phyloP scores from a whole-genome alignment of 2,888 invertebrate species.

The Drosophila percnosoma region DNA sequence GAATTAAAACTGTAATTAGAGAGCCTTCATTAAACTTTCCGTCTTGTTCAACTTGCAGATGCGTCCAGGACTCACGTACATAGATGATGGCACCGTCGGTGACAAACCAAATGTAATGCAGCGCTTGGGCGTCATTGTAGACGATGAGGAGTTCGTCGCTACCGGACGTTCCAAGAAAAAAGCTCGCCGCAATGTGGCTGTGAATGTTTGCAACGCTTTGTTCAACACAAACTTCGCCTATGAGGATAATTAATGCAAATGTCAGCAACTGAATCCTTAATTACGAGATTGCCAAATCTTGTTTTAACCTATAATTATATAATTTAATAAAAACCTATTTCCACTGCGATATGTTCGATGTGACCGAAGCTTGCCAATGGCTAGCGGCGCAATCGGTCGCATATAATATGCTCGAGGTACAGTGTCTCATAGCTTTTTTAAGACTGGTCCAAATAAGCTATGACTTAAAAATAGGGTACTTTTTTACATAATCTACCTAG shows the following conservation, averaged over 20 bases:
- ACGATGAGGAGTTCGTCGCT: conserved; percentile 88
- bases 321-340: conserved; percentile 85
- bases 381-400: conserved; percentile 93
- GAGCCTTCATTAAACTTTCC: background rate
- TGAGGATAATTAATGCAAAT: conserved; percentile 42
- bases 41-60: conserved; percentile 85
- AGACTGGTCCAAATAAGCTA: too few relatives aligned
- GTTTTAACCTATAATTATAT: background rate
- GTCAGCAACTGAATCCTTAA: background rate
- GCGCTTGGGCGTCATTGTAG: conserved; percentile 88
- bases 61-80: conserved; percentile 88
- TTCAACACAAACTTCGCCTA: conserved; percentile 84
- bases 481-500: too few relatives aligned
- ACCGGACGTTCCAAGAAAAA: conserved; percentile 88
- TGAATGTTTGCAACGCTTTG: conserved; percentile 86
- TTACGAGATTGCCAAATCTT: background rate
- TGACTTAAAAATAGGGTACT: too few relatives aligned
- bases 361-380: conserved; percentile 97
- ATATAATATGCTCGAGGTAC: conserved; percentile 90
- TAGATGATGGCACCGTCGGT: conserved; percentile 87
- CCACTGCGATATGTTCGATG: conserved; percentile 97
- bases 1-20: background rate
- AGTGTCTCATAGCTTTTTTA: too few relatives aligned
- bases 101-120: conserved; percentile 89
- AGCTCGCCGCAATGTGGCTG: conserved; percentile 89